These are phyloP conservation scores for Steatornis caripensis DNA, from an alignment of 2,113 vertebrate species.

Conservation along the genomic window DNA sequence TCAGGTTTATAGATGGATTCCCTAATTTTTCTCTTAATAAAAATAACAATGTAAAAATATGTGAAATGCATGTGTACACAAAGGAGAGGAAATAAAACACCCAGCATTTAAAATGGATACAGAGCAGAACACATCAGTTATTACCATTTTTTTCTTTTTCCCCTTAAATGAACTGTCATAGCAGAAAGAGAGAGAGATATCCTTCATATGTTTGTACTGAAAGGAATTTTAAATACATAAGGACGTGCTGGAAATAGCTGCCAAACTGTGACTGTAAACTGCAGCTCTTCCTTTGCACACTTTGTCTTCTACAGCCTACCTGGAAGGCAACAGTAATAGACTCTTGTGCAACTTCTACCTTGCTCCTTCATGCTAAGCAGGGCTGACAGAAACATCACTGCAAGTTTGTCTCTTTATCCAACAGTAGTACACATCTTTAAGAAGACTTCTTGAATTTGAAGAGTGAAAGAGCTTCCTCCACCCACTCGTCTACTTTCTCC, in stretches of 20 bases:
- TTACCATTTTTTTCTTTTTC: conserved; percentile 28
- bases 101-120: background rate
- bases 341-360: background rate
- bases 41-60: background rate
- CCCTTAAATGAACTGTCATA: conserved; percentile 56
- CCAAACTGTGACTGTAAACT: conserved; percentile 48
- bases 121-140: background rate
- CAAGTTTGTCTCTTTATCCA: conserved; percentile 47
- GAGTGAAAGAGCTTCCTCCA: background rate
- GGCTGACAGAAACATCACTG: conserved; percentile 41
- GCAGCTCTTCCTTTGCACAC: background rate
- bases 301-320: background rate
- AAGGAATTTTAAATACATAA: conserved; percentile 60
- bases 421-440: background rate
- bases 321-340: conserved; percentile 20
- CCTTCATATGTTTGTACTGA: conserved; percentile 47
- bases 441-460: background rate
- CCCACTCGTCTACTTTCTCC: background rate
- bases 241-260: conserved; percentile 29
- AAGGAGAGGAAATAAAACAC: conserved; percentile 23
- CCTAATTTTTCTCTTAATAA: background rate
- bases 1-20: background rate
- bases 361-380: background rate
- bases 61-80: background rate
- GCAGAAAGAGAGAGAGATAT: conserved; percentile 25